phyloP scores from a whole-genome alignment of 2,113 vertebrate genomes.

The Lepus timidus region DNA sequence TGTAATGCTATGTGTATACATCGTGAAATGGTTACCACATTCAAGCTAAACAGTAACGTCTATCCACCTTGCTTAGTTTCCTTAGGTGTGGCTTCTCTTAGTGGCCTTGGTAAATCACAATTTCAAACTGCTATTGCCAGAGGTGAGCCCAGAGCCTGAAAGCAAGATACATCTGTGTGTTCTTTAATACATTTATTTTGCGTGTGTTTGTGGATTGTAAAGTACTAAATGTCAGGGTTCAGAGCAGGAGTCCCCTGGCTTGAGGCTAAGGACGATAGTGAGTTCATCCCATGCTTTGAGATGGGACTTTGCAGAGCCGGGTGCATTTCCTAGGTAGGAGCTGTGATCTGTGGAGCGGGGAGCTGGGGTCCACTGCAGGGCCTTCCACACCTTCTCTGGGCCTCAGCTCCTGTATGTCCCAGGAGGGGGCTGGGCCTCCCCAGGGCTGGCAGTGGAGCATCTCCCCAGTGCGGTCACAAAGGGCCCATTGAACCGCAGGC shows the following conservation, averaged over 20 bases:
- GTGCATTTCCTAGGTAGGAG: not conserved
- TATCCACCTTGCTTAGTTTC: not conserved
- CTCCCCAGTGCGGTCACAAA: constrained; percentile 62
- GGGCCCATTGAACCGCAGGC: constrained; percentile 66
- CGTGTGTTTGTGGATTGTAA: not conserved
- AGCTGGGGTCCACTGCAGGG: not conserved
- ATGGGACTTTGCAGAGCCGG: not conserved
- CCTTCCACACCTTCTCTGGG: not conserved
- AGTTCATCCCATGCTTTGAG: not conserved
- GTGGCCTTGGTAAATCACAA: not conserved
- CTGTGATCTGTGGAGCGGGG: not conserved
- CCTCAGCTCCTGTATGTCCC: constrained; percentile 51
- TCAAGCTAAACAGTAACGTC: not conserved
- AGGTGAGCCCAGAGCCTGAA: not conserved
- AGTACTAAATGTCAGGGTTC: not conserved
- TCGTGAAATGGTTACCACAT: not conserved
- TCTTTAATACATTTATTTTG: not conserved
- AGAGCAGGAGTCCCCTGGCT: not conserved
- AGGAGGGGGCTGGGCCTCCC: constrained; percentile 53
- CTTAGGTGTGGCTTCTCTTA: not conserved
- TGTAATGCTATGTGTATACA: not conserved
- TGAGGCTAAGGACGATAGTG: not conserved
- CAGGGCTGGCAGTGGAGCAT: not conserved
- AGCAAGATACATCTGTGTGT: not conserved
- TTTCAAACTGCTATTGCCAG: not conserved